phyloP scores from a whole-genome alignment of 1,140 invertebrate species.

The Musca domestica region DNA sequence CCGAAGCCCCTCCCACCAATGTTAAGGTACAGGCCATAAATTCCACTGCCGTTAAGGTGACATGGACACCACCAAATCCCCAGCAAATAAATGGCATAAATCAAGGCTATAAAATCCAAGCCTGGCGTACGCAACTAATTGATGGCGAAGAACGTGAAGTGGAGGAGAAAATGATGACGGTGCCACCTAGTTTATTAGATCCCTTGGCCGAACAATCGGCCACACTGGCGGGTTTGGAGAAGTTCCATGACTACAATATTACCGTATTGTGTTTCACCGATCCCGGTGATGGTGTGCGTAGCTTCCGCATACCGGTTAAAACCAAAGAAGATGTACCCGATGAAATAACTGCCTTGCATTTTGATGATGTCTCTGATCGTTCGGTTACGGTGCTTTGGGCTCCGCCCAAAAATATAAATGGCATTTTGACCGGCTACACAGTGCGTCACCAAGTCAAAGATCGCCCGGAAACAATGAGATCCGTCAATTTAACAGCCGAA shows the following conservation, averaged over 20 bases:
- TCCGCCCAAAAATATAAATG: slow-evolving; percentile 82
- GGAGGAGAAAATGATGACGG: slow-evolving; percentile 72
- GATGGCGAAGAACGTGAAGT: slow-evolving; percentile 59
- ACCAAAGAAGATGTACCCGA: slow-evolving; percentile 94
- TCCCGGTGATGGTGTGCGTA: slow-evolving; percentile 88
- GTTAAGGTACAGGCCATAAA: slow-evolving; percentile 77
- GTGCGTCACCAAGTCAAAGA: slow-evolving; percentile 79
- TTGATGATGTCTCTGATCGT: slow-evolving; percentile 90
- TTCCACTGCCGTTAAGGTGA: slow-evolving; percentile 81
- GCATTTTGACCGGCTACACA: slow-evolving; percentile 76
- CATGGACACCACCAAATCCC: slow-evolving; percentile 90
- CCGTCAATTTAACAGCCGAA: slow-evolving; percentile 66
- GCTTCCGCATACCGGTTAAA: slow-evolving; percentile 68
- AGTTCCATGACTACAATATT: slow-evolving; percentile 87
- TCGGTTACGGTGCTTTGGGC: slow-evolving; percentile 89
- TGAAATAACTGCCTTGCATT: slow-evolving; percentile 81
- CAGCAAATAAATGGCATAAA: slow-evolving; percentile 99
- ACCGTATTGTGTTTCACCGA: slow-evolving; percentile 95
- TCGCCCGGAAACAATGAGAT: slow-evolving; percentile 64
- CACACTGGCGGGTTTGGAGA: slow-evolving; percentile 72
- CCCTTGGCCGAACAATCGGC: slow-evolving; percentile 79
- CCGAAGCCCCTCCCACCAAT: slow-evolving; percentile 85
- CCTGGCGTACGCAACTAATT: slow-evolving; percentile 68
- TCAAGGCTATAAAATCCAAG: slow-evolving; percentile 96
- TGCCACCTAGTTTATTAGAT: slow-evolving; percentile 83